phyloP scores from a whole-genome alignment of 2,113 vertebrate species.

The Nicator chloris region DNA sequence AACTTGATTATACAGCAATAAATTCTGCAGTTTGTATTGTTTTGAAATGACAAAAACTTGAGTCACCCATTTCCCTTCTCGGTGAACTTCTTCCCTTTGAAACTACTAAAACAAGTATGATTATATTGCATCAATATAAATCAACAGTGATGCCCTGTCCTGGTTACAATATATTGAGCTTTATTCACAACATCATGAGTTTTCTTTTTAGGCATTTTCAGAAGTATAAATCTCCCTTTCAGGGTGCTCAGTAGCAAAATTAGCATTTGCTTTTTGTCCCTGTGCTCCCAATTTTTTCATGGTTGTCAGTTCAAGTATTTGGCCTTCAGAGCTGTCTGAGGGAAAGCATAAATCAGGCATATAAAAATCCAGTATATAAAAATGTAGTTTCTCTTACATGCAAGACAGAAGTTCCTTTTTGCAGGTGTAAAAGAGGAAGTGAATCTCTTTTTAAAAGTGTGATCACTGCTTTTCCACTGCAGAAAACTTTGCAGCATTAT shows the following conservation, averaged over 20 bases:
- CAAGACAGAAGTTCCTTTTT: neutral
- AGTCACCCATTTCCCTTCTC: neutral
- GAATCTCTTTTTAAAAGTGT: neutral
- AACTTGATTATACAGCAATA: conserved; percentile 25
- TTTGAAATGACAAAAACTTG: conserved; percentile 35
- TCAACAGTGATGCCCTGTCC: neutral
- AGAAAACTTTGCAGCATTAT: neutral
- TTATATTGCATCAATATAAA: conserved; percentile 29
- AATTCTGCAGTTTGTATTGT: conserved; percentile 45
- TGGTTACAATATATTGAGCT: conserved; percentile 15
- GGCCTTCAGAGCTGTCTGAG: neutral
- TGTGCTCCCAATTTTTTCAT: conserved; percentile 43
- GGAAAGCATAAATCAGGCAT: conserved; percentile 26
- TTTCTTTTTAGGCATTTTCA: conserved; percentile 48
- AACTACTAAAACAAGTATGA: neutral
- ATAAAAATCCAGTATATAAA: neutral
- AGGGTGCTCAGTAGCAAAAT: conserved; percentile 24
- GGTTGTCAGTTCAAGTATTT: conserved; percentile 49
- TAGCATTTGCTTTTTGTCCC: conserved; percentile 61
- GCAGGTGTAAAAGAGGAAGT: neutral
- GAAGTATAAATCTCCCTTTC: conserved; percentile 56
- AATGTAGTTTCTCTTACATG: neutral
- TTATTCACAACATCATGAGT: conserved; percentile 19
- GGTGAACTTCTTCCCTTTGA: conserved; percentile 1
- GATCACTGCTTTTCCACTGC: neutral